These are phyloP conservation scores for Deilephila elpenor DNA, from an alignment of 2,888 invertebrate species.

Conservation along the genomic window DNA sequence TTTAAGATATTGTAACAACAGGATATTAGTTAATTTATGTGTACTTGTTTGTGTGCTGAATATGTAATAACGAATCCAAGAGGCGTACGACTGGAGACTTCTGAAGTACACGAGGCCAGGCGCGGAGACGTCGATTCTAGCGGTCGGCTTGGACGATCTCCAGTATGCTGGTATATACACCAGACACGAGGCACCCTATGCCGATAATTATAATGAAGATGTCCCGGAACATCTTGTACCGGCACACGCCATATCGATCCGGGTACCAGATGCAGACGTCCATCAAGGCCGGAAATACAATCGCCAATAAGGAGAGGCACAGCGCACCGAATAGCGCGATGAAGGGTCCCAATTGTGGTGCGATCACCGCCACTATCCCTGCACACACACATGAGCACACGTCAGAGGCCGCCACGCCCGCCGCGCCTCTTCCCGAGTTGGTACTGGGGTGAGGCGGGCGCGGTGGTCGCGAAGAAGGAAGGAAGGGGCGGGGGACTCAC, in stretches of 20 bases:
- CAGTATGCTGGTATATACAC: constrained; percentile 59
- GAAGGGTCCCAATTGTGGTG: constrained; percentile 92
- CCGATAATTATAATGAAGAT: constrained; percentile 53
- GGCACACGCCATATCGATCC: constrained; percentile 50
- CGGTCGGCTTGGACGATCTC: constrained; percentile 48
- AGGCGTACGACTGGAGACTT: too few species aligned
- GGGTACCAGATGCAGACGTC: constrained; percentile 71
- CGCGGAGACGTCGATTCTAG: too few species aligned
- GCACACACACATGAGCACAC: constrained; percentile 17
- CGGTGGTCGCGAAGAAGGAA: neutral
- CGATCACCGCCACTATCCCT: constrained; percentile 81
- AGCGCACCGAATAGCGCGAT: constrained; percentile 93
- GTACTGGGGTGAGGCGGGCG: neutral
- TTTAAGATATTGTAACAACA: too few species aligned
- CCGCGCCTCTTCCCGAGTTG: neutral
- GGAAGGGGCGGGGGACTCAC: constrained; percentile 52
- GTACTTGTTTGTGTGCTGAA: too few species aligned
- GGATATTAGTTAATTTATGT: too few species aligned
- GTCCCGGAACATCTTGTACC: constrained; percentile 54
- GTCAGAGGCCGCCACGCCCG: neutral
- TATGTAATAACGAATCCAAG: too few species aligned
- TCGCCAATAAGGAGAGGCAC: constrained; percentile 91
- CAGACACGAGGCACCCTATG: constrained; percentile 50
- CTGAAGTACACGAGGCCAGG: too few species aligned
- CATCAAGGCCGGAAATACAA: constrained; percentile 91